A percentile compares a stretch with the other conserved stretches of the same genome.
phyloP scores from a whole-genome alignment of 2,797 vertebrate species.

The Anas georgica region DNA sequence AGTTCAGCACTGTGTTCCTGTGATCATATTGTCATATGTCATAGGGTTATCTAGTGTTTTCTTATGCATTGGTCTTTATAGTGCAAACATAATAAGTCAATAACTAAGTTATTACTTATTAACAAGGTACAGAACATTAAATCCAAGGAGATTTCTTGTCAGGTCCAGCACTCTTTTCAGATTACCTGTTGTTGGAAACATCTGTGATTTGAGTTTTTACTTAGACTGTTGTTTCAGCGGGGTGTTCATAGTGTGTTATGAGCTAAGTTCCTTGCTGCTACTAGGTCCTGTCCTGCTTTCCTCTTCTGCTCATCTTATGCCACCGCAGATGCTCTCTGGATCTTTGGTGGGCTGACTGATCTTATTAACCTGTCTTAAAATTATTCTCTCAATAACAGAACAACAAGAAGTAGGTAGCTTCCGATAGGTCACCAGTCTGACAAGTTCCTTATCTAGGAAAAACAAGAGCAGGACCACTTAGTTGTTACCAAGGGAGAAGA shows the following conservation, averaged over 20 bases:
- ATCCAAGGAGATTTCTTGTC: neutral
- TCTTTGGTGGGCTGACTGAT: neutral
- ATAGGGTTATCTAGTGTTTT: conserved; percentile 16
- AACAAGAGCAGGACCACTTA: neutral
- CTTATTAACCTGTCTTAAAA: neutral
- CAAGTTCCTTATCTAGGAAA: neutral
- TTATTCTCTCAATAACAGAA: neutral
- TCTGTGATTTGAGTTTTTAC: neutral
- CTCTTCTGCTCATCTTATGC: neutral
- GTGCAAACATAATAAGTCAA: conserved; percentile 19
- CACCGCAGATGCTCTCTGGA: neutral
- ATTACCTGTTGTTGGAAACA: neutral
- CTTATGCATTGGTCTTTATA: neutral
- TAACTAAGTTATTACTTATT: conserved; percentile 32
- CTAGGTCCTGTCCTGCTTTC: neutral
- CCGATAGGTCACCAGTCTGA: neutral
- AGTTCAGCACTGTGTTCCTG: neutral
- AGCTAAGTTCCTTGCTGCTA: neutral
- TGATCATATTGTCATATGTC: conserved; percentile 20
- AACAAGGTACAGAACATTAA: neutral
- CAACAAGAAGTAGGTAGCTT: neutral
- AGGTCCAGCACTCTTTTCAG: neutral
- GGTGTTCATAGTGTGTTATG: accelerated
- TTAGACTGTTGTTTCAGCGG: neutral
- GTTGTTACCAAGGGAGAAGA: neutral